Evolutionary conservation across 35 echinoderm and acorn worm species (phyloP).

Genomic region (Anneissia japonica): DNA sequence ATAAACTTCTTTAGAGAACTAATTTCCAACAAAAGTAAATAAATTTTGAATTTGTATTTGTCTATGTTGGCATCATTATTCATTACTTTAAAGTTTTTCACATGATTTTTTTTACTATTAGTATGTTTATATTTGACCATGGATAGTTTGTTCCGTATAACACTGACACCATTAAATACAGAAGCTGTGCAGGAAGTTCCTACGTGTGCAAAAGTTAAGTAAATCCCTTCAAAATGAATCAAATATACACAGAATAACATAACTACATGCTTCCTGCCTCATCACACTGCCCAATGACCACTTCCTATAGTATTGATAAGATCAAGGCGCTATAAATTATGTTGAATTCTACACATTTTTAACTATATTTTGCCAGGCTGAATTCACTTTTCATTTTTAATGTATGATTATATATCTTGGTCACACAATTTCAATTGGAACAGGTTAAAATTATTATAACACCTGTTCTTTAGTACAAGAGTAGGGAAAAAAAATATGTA

Average conservation of each 20-base stretch:
- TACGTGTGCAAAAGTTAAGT: neutral
- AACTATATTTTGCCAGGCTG: too few relatives aligned
- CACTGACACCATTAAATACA: neutral
- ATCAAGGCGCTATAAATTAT: too few relatives aligned
- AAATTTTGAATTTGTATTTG: too few relatives aligned
- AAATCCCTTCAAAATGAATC: neutral
- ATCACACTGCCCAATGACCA: neutral
- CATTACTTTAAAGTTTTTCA: too few relatives aligned
- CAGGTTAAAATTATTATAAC: neutral
- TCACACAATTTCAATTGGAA: neutral
- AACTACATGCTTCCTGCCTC: neutral
- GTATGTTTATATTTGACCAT: too few relatives aligned
- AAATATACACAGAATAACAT: neutral
- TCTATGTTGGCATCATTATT: too few relatives aligned
- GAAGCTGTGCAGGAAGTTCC: neutral
- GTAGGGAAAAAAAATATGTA: neutral
- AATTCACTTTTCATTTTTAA: too few relatives aligned
- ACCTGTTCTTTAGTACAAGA: neutral
- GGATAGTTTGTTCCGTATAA: neutral
- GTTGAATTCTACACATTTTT: too few relatives aligned
- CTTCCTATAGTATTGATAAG: too few relatives aligned
- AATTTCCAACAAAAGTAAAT: too few relatives aligned
- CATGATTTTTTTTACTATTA: too few relatives aligned
- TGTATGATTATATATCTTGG: neutral
- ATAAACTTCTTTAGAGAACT: too few relatives aligned